Percentiles rank a stretch among this genome's conserved stretches.
These are phyloP conservation scores for Hydraecia micacea DNA, from an alignment of 2,888 invertebrate genomes.

Conservation along the genomic window DNA sequence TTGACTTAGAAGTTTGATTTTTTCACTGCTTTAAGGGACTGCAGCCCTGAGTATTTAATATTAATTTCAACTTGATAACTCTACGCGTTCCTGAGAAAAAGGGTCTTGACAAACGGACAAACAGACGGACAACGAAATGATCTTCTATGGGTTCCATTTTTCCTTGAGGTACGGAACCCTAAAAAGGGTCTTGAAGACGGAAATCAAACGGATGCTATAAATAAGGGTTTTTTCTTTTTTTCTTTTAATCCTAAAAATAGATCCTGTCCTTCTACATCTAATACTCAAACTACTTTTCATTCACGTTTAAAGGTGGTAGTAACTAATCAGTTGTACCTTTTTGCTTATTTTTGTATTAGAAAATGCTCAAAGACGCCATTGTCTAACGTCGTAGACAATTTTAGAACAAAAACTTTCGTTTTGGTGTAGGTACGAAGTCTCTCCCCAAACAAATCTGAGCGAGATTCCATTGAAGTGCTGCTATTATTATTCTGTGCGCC, in stretches of 20 bases:
- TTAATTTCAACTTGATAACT: too few relatives aligned
- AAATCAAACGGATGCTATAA: not conserved
- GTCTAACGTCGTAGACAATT: slow-evolving; percentile 24
- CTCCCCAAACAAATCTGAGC: slow-evolving; percentile 40
- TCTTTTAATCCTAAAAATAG: not conserved
- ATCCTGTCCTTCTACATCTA: not conserved
- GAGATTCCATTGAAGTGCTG: slow-evolving; percentile 63
- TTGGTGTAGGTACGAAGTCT: slow-evolving; percentile 7
- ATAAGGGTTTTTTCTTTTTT: not conserved
- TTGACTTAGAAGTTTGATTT: too few relatives aligned
- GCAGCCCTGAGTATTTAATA: too few relatives aligned
- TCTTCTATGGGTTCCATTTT: too few relatives aligned
- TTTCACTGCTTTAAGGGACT: too few relatives aligned
- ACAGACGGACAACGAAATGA: not conserved
- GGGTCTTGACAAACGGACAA: too few relatives aligned
- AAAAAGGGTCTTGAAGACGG: not conserved
- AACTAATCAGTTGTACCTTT: slow-evolving; percentile 7
- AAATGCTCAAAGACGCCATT: slow-evolving; percentile 19
- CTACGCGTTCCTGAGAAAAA: too few relatives aligned
- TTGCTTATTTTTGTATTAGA: slow-evolving; percentile 19
- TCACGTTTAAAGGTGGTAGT: slow-evolving; percentile 1
- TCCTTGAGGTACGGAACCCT: too few relatives aligned
- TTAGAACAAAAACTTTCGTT: slow-evolving; percentile 26
- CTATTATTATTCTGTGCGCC: slow-evolving; percentile 65
- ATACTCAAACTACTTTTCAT: slow-evolving; percentile 11